Percentiles rank a stretch among this genome's conserved stretches.
Evolutionary conservation across 92 coral and sea anemone species (phyloP).

Genomic region (Bergia sp.): DNA sequence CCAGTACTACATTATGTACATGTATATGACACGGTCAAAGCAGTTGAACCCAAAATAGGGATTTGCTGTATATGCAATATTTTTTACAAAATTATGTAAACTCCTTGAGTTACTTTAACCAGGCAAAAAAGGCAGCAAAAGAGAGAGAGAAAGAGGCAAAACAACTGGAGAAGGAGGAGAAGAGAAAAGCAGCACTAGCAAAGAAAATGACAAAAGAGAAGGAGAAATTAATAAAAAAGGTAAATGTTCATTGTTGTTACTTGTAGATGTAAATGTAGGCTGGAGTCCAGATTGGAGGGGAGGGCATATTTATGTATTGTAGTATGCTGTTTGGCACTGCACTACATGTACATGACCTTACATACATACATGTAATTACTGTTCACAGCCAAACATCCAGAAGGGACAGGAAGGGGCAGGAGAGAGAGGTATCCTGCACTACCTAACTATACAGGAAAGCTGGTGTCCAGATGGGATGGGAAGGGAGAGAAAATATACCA

Average conservation of each 20-base stretch:
- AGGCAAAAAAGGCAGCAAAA: conserved; percentile 65
- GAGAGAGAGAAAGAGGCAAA: conserved; percentile 71
- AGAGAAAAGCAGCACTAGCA: conserved; percentile 53
- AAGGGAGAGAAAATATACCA: too few species aligned
- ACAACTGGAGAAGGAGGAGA: conserved; percentile 67
- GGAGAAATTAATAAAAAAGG: conserved; percentile 82
- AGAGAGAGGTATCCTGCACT: too few species aligned
- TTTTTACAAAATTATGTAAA: too few species aligned
- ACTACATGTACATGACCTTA: not conserved
- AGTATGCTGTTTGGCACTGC: too few species aligned
- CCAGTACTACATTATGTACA: too few species aligned
- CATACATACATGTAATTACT: not conserved
- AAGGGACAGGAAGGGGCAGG: too few species aligned
- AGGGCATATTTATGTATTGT: not conserved
- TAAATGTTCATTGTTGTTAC: not conserved
- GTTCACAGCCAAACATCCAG: too few species aligned
- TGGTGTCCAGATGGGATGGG: too few species aligned
- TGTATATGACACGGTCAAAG: too few species aligned
- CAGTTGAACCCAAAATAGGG: too few species aligned
- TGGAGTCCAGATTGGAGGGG: not conserved
- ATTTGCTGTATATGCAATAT: too few species aligned
- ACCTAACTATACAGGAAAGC: too few species aligned
- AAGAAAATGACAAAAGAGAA: conserved; percentile 71
- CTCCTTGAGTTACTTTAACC: conserved; percentile 34
- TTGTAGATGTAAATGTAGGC: not conserved